phyloP scores from a whole-genome alignment of 2,113 vertebrate species.

The Puffinus mauretanicus region DNA sequence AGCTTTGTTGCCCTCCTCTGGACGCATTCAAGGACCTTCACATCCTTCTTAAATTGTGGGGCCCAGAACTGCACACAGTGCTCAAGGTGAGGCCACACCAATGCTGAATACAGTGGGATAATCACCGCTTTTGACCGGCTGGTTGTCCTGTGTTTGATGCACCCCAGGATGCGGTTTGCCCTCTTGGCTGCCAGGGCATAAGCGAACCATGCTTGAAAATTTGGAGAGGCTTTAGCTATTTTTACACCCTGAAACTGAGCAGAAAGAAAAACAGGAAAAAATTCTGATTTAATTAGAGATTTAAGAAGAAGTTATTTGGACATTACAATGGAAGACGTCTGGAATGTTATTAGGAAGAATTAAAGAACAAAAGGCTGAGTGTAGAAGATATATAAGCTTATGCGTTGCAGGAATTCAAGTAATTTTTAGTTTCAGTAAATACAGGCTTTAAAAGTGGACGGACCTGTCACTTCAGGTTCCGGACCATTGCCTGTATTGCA shows the following conservation, averaged over 20 bases:
- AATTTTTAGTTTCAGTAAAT: not conserved
- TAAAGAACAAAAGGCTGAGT: not conserved
- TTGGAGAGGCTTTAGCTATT: not conserved
- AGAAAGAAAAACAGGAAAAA: not conserved
- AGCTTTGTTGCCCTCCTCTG: too few relatives aligned
- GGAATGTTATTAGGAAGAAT: not conserved
- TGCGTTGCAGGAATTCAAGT: not conserved
- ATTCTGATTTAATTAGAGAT: not conserved
- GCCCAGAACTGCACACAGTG: too few relatives aligned
- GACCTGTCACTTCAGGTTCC: not conserved
- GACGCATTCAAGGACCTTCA: too few relatives aligned
- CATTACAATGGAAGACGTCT: not conserved
- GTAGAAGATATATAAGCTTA: not conserved
- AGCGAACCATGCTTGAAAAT: not conserved
- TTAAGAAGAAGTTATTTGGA: not conserved
- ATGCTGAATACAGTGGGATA: fast-evolving
- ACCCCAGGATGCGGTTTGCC: fast-evolving
- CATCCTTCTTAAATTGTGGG: too few relatives aligned
- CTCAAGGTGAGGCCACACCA: not conserved
- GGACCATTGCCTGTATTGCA: too few relatives aligned
- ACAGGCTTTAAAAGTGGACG: not conserved
- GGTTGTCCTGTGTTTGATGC: not conserved
- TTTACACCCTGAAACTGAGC: not conserved
- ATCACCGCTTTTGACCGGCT: not conserved
- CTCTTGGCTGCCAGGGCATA: not conserved